Evolutionary conservation across 2,888 invertebrate species (phyloP).

Genomic region (Agrochola circellaris): DNA sequence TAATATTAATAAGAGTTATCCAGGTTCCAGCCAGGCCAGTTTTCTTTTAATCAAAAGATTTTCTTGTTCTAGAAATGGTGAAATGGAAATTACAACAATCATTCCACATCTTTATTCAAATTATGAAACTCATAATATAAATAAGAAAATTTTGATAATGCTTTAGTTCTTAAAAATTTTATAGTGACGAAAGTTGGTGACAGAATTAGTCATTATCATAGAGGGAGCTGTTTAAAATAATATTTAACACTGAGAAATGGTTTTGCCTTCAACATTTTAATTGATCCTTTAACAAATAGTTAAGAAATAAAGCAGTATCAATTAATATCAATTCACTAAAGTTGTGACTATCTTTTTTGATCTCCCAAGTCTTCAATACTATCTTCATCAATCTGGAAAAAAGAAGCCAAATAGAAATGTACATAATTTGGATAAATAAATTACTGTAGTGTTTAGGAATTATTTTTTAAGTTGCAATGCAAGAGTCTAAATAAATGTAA

Average conservation of each 20-base stretch:
- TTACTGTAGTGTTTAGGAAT: background rate
- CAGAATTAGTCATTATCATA: background rate
- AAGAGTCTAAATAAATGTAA: background rate
- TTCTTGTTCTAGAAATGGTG: background rate
- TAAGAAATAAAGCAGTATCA: conserved; percentile 74
- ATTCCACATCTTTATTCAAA: conserved; percentile 46
- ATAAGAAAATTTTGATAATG: conserved; percentile 89
- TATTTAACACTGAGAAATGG: background rate
- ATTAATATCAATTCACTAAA: conserved; percentile 68
- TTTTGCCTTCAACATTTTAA: background rate
- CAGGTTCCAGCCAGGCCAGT: too few species aligned
- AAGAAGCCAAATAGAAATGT: background rate
- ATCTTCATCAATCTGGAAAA: conserved; percentile 93
- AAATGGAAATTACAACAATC: conserved; percentile 43
- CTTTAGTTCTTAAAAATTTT: conserved; percentile 64
- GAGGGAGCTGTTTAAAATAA: background rate
- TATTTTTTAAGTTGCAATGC: background rate
- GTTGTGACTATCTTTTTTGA: conserved; percentile 66
- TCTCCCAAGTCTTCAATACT: conserved; percentile 98
- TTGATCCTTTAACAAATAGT: conserved; percentile 5
- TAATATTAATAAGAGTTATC: background rate
- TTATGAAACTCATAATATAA: conserved; percentile 97
- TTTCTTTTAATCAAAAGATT: background rate
- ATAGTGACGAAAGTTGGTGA: background rate
- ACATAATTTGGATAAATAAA: background rate